Conservation (phyloP, 2,888 invertebrate species). For the Pterostichus niger region DNA sequence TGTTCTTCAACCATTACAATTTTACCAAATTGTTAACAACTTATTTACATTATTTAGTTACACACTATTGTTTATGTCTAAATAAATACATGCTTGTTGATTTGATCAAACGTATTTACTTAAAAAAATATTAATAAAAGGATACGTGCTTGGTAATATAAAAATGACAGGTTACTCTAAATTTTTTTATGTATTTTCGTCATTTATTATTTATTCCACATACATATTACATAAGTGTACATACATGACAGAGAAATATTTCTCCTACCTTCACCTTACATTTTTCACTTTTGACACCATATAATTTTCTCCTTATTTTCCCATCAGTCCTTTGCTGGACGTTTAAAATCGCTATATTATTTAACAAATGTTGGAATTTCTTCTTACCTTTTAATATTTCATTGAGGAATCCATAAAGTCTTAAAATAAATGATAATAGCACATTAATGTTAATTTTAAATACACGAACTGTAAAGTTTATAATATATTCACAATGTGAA, state of each 20-base stretch:
- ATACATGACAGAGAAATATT: background rate
- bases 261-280: background rate
- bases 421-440: conserved; percentile 13
- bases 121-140: too few relatives aligned
- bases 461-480: background rate
- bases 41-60: too few relatives aligned
- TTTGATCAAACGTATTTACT: too few relatives aligned
- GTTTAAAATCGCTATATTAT: background rate
- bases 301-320: conserved; percentile 8
- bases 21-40: too few relatives aligned
- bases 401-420: conserved; percentile 40
- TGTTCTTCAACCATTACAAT: too few relatives aligned
- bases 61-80: too few relatives aligned
- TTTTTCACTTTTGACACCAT: background rate
- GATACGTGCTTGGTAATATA: too few relatives aligned
- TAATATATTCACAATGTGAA: background rate
- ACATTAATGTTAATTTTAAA: conserved; percentile 14
- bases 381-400: conserved; percentile 34
- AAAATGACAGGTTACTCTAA: too few relatives aligned
- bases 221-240: background rate
- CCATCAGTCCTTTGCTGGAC: background rate
- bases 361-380: background rate
- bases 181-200: too few relatives aligned
- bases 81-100: too few relatives aligned
- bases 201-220: background rate